Evolutionary conservation across 2,888 invertebrate genomes (phyloP).

Genomic region (Cancer borealis): DNA sequence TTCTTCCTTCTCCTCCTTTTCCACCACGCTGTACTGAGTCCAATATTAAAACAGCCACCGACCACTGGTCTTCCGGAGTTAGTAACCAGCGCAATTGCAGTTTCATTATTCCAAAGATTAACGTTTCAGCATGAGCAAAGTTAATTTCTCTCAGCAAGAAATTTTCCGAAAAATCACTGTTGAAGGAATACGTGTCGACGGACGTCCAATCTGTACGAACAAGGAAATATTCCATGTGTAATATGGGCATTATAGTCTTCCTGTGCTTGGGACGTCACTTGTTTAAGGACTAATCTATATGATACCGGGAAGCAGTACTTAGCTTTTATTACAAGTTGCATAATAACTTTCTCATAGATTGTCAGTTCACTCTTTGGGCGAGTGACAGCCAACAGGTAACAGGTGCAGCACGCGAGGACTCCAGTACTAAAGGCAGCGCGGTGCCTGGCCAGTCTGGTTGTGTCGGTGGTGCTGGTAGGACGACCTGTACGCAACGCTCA

Average conservation of each 20-base stretch:
- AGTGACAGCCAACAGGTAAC: background rate
- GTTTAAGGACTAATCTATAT: background rate
- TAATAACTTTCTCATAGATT: background rate
- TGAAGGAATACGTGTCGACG: no score
- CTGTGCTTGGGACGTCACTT: background rate
- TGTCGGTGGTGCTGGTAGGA: constrained; percentile 31
- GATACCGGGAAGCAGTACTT: background rate
- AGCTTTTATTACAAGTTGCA: background rate
- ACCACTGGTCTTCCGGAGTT: no score
- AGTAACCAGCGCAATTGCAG: no score
- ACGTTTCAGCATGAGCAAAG: no score
- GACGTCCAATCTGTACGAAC: no score
- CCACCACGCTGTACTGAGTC: no score
- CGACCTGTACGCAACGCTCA: background rate
- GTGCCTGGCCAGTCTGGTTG: background rate
- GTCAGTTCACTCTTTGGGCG: background rate
- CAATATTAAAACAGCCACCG: no score
- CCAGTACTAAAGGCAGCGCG: background rate
- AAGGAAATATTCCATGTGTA: no score
- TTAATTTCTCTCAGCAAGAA: no score
- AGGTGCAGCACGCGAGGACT: background rate
- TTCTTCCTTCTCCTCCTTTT: no score
- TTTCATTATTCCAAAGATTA: no score
- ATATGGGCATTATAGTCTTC: background rate
- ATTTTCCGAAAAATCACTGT: no score